Evolutionary conservation across 2,888 invertebrate genomes (phyloP).

Genomic region (Eilema sororculum): DNA sequence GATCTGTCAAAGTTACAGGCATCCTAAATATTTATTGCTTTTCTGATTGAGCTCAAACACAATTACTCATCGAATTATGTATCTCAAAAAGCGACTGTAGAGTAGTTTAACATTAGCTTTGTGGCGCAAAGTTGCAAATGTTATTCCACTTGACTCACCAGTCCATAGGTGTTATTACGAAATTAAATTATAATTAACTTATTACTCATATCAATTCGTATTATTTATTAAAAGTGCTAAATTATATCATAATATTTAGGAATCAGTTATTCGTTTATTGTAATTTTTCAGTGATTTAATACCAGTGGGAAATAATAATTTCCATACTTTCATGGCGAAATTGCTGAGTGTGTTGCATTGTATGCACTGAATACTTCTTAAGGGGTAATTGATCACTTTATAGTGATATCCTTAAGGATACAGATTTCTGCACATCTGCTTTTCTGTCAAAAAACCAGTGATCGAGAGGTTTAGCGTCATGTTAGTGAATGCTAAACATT

Average conservation of each 20-base stretch:
- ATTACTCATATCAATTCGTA: background rate
- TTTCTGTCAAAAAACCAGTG: background rate
- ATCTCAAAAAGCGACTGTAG: background rate
- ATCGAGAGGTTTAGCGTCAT: constrained; percentile 2
- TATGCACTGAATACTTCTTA: background rate
- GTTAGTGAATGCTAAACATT: constrained; percentile 17
- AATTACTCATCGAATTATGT: constrained; percentile 10
- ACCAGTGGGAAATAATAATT: background rate
- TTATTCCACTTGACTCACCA: background rate
- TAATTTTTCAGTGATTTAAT: background rate
- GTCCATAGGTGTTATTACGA: background rate
- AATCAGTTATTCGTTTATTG: background rate
- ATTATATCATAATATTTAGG: constrained; percentile 1
- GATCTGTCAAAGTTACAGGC: constrained; percentile 15
- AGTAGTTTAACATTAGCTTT: background rate
- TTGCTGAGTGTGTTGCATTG: background rate
- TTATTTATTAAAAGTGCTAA: background rate
- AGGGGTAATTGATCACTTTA: background rate
- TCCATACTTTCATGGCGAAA: background rate
- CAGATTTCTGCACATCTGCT: background rate
- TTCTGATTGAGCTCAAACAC: constrained; percentile 19
- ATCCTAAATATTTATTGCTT: background rate
- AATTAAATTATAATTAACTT: background rate
- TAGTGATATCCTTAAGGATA: background rate
- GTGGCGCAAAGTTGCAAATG: background rate